These are phyloP conservation scores for Sandelia bainsii DNA, from an alignment of 2,797 vertebrate genomes.

Conservation along the genomic window DNA sequence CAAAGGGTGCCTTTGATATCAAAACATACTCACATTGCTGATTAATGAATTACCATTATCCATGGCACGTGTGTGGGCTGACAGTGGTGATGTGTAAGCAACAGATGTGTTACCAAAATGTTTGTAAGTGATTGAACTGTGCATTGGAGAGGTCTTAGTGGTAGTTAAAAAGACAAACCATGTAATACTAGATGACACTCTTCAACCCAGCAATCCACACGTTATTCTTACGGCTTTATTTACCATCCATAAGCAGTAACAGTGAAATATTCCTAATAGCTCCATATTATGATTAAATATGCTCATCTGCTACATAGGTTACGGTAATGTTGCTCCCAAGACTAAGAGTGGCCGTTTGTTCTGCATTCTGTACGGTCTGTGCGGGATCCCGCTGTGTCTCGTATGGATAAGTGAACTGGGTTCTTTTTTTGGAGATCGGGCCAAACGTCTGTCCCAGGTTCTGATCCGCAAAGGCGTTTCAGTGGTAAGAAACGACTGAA, in stretches of 20 bases:
- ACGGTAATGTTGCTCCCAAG: slow-evolving; percentile 96
- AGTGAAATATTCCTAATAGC: neutral
- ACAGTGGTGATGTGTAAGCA: too few species aligned
- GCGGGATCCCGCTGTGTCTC: slow-evolving; percentile 95
- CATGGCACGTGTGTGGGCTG: too few species aligned
- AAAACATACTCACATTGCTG: too few species aligned
- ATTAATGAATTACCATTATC: too few species aligned
- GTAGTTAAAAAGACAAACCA: neutral
- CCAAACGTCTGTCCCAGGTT: slow-evolving; percentile 93
- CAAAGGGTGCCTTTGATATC: too few species aligned
- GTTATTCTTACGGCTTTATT: neutral
- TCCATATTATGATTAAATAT: neutral
- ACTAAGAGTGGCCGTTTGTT: slow-evolving; percentile 92
- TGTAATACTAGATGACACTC: neutral
- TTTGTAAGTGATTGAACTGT: too few species aligned
- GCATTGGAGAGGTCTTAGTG: too few species aligned
- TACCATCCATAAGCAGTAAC: too few species aligned
- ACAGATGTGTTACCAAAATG: too few species aligned
- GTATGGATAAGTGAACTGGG: slow-evolving; percentile 97
- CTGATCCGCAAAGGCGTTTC: slow-evolving; percentile 90
- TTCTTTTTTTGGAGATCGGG: slow-evolving; percentile 94
- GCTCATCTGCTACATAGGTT: slow-evolving; percentile 80
- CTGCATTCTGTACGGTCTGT: slow-evolving; percentile 96
- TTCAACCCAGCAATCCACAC: neutral
- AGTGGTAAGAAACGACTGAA: slow-evolving; percentile 84